Percentiles rank a stretch among this genome's conserved stretches.
phyloP scores from a whole-genome alignment of 2,888 invertebrate genomes.

The Platerodrilus igneus region DNA sequence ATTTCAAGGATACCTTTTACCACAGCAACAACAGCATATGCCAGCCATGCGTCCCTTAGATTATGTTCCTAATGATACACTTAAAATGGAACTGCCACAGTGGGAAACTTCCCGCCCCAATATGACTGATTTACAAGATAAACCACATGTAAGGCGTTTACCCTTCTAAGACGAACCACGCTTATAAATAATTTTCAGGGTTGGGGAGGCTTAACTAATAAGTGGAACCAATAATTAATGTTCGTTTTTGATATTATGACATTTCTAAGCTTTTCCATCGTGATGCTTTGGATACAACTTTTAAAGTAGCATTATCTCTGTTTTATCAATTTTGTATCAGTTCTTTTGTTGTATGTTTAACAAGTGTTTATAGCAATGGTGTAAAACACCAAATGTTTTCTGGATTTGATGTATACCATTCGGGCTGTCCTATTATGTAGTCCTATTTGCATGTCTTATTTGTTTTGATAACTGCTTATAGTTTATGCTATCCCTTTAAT shows the following conservation, averaged over 20 bases:
- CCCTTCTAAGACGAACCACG: neutral
- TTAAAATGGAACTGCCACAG: slow-evolving; percentile 39
- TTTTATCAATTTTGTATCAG: slow-evolving; percentile 29
- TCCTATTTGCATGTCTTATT: slow-evolving; percentile 44
- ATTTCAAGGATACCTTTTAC: slow-evolving; percentile 7
- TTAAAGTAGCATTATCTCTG: slow-evolving; percentile 39
- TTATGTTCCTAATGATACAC: slow-evolving; percentile 37
- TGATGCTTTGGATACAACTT: slow-evolving; percentile 46
- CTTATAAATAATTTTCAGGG: slow-evolving; percentile 43
- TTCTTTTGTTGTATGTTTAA: slow-evolving; percentile 12
- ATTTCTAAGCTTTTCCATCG: slow-evolving; percentile 44
- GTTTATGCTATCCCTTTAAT: slow-evolving; percentile 38
- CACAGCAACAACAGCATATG: slow-evolving; percentile 30
- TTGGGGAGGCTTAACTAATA: slow-evolving; percentile 47
- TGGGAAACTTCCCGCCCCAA: slow-evolving; percentile 39
- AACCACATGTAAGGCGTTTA: slow-evolving; percentile 40
- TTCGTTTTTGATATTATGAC: slow-evolving; percentile 42
- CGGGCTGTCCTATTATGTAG: slow-evolving; percentile 38
- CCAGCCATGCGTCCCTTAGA: slow-evolving; percentile 35
- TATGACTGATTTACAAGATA: slow-evolving; percentile 45
- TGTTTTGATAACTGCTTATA: slow-evolving; percentile 46
- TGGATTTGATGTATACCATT: slow-evolving; percentile 41
- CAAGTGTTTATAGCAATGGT: slow-evolving; percentile 3
- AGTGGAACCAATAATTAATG: slow-evolving; percentile 50
- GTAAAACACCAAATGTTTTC: slow-evolving; percentile 23